These are phyloP conservation scores for Falco novaeseelandiae DNA, from an alignment of 2,797 vertebrate species.

Conservation along the genomic window DNA sequence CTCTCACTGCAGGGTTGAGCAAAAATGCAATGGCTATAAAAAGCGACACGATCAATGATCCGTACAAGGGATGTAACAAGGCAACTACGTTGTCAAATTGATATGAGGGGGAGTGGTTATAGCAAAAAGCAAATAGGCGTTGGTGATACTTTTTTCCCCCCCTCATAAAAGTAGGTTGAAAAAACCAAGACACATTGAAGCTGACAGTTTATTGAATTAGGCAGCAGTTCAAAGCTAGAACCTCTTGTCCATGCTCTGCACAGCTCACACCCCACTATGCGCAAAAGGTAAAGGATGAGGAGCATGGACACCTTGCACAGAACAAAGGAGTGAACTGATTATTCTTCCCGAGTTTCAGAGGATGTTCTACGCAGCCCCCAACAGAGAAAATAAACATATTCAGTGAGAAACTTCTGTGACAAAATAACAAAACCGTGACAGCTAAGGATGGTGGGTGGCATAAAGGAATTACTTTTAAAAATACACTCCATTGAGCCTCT, in stretches of 20 bases:
- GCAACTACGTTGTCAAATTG: not conserved
- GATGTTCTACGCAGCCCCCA: not conserved
- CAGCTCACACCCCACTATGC: not conserved
- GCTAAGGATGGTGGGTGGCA: not conserved
- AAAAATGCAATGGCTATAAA: not conserved
- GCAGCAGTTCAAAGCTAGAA: conserved; percentile 32
- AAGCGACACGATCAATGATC: not conserved
- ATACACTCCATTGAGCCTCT: not conserved
- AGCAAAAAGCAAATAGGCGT: not conserved
- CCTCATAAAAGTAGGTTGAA: not conserved
- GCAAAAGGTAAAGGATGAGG: not conserved
- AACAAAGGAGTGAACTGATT: not conserved
- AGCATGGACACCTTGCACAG: not conserved
- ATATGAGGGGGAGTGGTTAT: not conserved
- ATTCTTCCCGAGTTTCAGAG: not conserved
- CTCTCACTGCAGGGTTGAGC: not conserved
- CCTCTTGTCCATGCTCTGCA: not conserved
- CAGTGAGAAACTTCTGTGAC: not conserved
- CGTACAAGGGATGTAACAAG: not conserved
- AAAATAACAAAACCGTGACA: not conserved
- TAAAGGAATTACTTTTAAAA: not conserved
- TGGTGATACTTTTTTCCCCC: not conserved
- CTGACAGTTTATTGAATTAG: not conserved
- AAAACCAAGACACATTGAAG: conserved; percentile 2
- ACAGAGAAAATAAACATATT: not conserved